Base-by-base conservation (phyloP, 2,888 invertebrate genomes). In the Blastobasis lacticolella region DNA sequence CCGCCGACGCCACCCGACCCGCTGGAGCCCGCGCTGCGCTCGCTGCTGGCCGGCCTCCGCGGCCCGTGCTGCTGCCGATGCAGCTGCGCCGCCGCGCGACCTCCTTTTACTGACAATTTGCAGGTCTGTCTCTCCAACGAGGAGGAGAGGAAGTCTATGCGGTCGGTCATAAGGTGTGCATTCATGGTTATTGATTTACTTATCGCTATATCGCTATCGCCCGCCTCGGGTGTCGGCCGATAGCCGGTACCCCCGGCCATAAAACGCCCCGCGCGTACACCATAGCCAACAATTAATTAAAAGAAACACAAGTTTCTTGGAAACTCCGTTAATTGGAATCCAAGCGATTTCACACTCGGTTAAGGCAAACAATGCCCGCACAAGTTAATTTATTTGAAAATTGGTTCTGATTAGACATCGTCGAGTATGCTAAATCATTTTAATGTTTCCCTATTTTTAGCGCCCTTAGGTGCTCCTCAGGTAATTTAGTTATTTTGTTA, bases 151-250 rank as follows among this genome's bases (percentile, higher is more conserved):
- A 90, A 90, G 72, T 87, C 90, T 57, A 89, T 92, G 87, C 89
- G 91, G 59, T 92, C 92, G 42, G 91, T 92, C 56, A 90, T 92
- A 78, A 92, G 92, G 92, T 92, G 90, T 78, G 81, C 75, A 73
- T 60, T 57, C 47, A 57, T 52, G 67, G 62, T 63, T 72, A 73
- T 76, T 68, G 74, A 75, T 75, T 66, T 54, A 46, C 52, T 54
- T 54, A 58, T 61, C 62, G 47, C 54, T 23, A 23, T 23, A 23
- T 23, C 23, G 23, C 56, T 57, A 45, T 45, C 48, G 53, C 51
- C 53, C 56, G 57, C 56, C 64, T 59, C 50, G 50, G 57, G 68
- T 62, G 53, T 61, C 61, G 66, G 64, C 63, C 64, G 62, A 50
- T 52, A 49, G 57, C 51, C 46, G 45, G 45, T 23, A 23, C 23